Percentiles rank a stretch among this genome's conserved stretches.
These are phyloP conservation scores for Spialia ferax DNA, from an alignment of 2,888 invertebrate genomes.

Conservation along the genomic window DNA sequence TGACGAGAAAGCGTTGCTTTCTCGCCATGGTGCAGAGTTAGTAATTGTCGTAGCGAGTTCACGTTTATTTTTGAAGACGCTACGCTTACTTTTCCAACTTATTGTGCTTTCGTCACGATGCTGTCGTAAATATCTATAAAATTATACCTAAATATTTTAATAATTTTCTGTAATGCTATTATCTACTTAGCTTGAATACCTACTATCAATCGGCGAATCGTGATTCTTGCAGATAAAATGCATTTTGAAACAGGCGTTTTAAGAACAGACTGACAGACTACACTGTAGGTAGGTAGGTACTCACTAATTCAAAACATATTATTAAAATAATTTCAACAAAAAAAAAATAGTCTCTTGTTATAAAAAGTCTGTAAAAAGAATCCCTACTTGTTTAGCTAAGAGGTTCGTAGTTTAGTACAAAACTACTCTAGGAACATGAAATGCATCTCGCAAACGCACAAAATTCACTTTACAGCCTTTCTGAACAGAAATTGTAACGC, in stretches of 20 bases:
- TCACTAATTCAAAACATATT: too few relatives aligned
- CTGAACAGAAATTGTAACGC: too few relatives aligned
- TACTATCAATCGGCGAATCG: not conserved
- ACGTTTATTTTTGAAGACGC: slow-evolving; percentile 62
- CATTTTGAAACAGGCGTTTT: not conserved
- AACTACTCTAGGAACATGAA: too few relatives aligned
- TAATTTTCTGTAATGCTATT: not conserved
- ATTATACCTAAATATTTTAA: not conserved
- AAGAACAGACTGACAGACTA: not conserved
- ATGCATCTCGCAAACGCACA: too few relatives aligned
- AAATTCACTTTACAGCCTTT: too few relatives aligned
- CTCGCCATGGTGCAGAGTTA: slow-evolving; percentile 52
- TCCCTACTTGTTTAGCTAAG: too few relatives aligned
- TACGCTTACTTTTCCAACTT: slow-evolving; percentile 46
- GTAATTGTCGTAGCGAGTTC: slow-evolving; percentile 55
- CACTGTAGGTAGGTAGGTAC: too few relatives aligned
- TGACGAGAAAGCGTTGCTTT: slow-evolving; percentile 70
- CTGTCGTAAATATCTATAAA: not conserved
- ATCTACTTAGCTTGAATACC: not conserved
- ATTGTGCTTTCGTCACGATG: slow-evolving; percentile 19
- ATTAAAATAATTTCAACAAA: too few relatives aligned
- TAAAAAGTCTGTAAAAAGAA: too few relatives aligned
- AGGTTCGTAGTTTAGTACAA: too few relatives aligned
- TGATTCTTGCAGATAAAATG: not conserved
- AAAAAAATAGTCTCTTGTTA: too few relatives aligned